Evolutionary conservation across 2,888 invertebrate genomes (phyloP).

Genomic region (Drosophila testacea): DNA sequence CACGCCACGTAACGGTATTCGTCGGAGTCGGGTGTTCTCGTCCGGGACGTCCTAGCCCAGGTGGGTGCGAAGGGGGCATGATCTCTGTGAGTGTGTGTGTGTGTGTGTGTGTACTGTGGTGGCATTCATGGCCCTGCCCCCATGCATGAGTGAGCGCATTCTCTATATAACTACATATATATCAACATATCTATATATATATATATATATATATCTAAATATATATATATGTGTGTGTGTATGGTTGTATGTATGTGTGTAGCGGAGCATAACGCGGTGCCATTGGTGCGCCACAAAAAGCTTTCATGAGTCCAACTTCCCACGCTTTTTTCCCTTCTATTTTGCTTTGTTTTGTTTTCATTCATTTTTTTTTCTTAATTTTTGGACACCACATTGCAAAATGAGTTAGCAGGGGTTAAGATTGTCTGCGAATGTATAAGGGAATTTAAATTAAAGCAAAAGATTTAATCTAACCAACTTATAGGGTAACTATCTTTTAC

Average conservation of each 20-base stretch:
- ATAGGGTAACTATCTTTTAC: background rate
- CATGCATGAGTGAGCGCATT: slow-evolving; percentile 50
- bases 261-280: slow-evolving; percentile 85
- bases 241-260: slow-evolving; percentile 47
- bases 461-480: background rate
- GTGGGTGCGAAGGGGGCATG: slow-evolving; percentile 8
- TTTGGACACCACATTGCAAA: slow-evolving; percentile 59
- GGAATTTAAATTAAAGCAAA: no score
- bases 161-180: slow-evolving; percentile 17
- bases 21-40: slow-evolving; percentile 58
- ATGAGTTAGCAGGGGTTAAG: slow-evolving; percentile 13
- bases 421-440: background rate
- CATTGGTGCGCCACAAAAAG: slow-evolving; percentile 86
- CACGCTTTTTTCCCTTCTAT: slow-evolving; percentile 52
- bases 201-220: slow-evolving; percentile 12
- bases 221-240: slow-evolving; percentile 14
- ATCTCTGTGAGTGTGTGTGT: slow-evolving; percentile 1
- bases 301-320: slow-evolving; percentile 83
- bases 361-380: no score
- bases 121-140: slow-evolving; percentile 51
- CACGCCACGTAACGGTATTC: slow-evolving; percentile 76
- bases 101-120: slow-evolving; percentile 5
- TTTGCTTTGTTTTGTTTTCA: slow-evolving; percentile 39
- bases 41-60: slow-evolving; percentile 42
- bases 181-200: slow-evolving; percentile 14